Evolutionary conservation across 92 coral and sea anemone species (phyloP), one percentile per base, ranked within the genome.

Genomic region (Virgularia gustaviana): DNA sequence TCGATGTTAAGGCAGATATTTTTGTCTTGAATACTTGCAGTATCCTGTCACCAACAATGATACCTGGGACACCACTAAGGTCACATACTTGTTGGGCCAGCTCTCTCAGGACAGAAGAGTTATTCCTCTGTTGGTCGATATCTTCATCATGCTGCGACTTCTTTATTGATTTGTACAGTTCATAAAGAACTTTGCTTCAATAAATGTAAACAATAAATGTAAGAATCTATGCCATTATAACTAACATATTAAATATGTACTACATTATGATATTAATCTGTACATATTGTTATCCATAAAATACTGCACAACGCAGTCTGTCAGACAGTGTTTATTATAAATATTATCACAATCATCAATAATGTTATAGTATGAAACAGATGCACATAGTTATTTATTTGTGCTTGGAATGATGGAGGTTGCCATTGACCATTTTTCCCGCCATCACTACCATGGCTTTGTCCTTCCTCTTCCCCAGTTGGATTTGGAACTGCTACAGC

Each of bases 171-270:
- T 57, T 57, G 63, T 57, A 57, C 16, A 57, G 37, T 29, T 57
- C 63, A 57, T 57, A 57, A 56, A 57, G 63, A 57, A 57, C 6
- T 29, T 57, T 57, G 63, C 63, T 57, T 36, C 36, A 27, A 43
- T 13, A 43, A 43, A 43, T 9, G 11, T 45, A 45, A 3, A 45
- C 53, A 45, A 9, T 9, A 45, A 9, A 45, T 45, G 22, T 45
- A 45, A 3, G 22, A 45, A 45, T 2, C 15, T 2, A 45, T 45
- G 9, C 15, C 20, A 9, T 45, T n/a, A n/a, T n/a, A n/a, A n/a
- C n/a, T n/a, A n/a, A n/a, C n/a, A n/a, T n/a, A n/a, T n/a, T n/a
- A n/a, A n/a, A n/a, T n/a, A n/a, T n/a, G n/a, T n/a, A n/a, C n/a
- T n/a, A n/a, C n/a, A n/a, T n/a, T n/a, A n/a, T n/a, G n/a, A n/a